A percentile compares a stretch with the other conserved stretches of the same genome.
phyloP scores from a whole-genome alignment of 2,888 invertebrate species.

The Erebia ligea region DNA sequence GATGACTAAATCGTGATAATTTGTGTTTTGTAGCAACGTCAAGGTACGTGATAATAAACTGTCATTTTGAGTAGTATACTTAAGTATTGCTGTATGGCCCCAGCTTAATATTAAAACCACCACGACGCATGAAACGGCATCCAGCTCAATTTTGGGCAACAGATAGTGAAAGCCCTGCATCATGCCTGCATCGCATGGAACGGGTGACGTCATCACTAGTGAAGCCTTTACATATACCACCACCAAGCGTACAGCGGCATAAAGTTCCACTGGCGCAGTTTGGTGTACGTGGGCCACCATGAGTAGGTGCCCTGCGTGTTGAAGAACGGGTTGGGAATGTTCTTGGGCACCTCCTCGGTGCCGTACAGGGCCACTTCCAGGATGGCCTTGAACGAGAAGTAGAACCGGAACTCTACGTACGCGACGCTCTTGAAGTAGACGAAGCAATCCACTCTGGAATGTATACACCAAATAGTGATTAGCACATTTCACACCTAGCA shows the following conservation, averaged over 20 bases:
- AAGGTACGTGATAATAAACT: too few relatives aligned
- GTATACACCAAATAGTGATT: too few relatives aligned
- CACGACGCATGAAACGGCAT: background rate
- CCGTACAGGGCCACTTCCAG: constrained; percentile 58
- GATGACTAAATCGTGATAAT: too few relatives aligned
- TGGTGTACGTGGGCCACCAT: constrained; percentile 42
- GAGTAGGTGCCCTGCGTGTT: constrained; percentile 46
- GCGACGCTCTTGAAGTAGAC: constrained; percentile 60
- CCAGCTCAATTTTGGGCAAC: background rate
- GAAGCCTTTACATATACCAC: constrained; percentile 36
- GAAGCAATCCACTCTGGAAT: constrained; percentile 59
- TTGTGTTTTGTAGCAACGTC: too few relatives aligned
- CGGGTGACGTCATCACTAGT: background rate
- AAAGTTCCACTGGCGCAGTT: constrained; percentile 35
- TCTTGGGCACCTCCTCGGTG: constrained; percentile 33
- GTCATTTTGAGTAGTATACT: too few relatives aligned
- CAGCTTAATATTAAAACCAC: background rate
- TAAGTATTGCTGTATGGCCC: too few relatives aligned
- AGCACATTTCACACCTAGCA: too few relatives aligned
- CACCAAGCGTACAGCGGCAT: constrained; percentile 42
- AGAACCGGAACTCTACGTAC: constrained; percentile 59
- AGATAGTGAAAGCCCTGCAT: too few relatives aligned
- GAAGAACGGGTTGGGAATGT: constrained; percentile 50
- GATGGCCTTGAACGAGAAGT: constrained; percentile 57
- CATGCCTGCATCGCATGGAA: background rate